A percentile compares a stretch with the other conserved stretches of the same genome.
These are phyloP conservation scores for Chrysopilus asiliformis DNA, from an alignment of 2,888 invertebrate genomes.

Conservation along the genomic window DNA sequence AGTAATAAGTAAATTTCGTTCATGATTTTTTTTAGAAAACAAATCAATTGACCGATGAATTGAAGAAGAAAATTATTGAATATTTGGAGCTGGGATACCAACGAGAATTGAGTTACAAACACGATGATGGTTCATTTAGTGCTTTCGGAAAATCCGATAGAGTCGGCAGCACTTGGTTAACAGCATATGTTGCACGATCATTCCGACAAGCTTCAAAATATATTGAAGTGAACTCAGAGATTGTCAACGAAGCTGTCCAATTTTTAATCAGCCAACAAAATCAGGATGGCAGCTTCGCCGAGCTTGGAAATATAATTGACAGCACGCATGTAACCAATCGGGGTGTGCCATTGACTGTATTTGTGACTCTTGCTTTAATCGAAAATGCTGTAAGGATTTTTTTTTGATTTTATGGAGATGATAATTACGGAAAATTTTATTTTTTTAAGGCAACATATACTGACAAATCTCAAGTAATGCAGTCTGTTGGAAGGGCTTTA, in stretches of 20 bases:
- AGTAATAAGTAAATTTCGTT: too few species aligned
- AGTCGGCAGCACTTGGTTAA: constrained; percentile 64
- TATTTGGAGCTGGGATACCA: constrained; percentile 54
- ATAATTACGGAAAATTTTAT: too few species aligned
- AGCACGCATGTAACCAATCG: constrained; percentile 53
- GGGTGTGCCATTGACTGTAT: constrained; percentile 65
- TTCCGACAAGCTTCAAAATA: constrained; percentile 59
- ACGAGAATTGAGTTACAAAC: constrained; percentile 60
- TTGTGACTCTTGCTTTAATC: constrained; percentile 58
- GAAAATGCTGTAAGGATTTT: constrained; percentile 45
- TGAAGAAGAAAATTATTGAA: too few species aligned
- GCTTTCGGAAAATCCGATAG: constrained; percentile 58
- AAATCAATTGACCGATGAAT: too few species aligned
- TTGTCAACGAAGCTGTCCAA: constrained; percentile 51
- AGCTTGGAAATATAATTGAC: constrained; percentile 57
- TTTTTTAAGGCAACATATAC: too few species aligned
- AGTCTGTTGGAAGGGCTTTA: constrained; percentile 62
- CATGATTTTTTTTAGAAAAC: too few species aligned
- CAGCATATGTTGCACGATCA: constrained; percentile 70
- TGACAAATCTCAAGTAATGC: too few species aligned
- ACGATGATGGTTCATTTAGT: constrained; percentile 65
- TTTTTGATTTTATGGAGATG: too few species aligned
- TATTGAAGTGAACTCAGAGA: constrained; percentile 54
- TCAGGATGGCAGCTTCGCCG: constrained; percentile 64
- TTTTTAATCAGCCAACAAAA: constrained; percentile 60